Evolutionary conservation across 2,797 vertebrate species (phyloP), one percentile per base, ranked within the genome.

Genomic region (Leptodactylus fallax): DNA sequence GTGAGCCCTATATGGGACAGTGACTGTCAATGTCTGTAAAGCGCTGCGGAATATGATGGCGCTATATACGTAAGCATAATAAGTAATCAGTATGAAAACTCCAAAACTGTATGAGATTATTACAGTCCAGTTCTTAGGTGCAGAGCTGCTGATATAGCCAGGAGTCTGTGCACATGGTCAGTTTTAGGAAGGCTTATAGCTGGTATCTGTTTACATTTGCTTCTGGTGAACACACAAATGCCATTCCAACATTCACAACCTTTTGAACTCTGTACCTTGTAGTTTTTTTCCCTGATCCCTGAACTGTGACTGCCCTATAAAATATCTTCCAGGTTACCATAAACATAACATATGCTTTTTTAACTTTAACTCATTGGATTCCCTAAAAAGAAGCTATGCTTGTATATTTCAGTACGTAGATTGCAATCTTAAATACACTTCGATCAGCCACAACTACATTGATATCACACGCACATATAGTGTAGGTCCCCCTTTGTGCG

Each of bases 231-330:
- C 53, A 77, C 74, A 77, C 74, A 77, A 53, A 77, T 77, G 74
- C 74, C 74, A 77, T 77, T 77, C 74, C 49, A 51, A 53, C 74
- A 77, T 77, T 77, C 74, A 77, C 74, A 53, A 77, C 74, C 74
- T 77, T 77, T 77, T 77, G 74, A 77, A 77, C 74, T 77, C 74
- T 77, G 49, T 21, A 53, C 21, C 0, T 21, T 53, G 74, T 0
- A 2, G 5, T 77, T 77, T 76, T 53, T 74, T 76, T 76, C 27
- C 21, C 21, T 77, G 74, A 13, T 77, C 74, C 21, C 11, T 53
- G 74, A 77, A 53, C 49, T 53, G 21, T 23, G 74, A 77, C 49
- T 77, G 49, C 47, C 49, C 49, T 14, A 51, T 77, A 53, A 51
- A 77, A 53, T 77, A 77, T 51, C 21, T 23, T n/a, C 21, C n/a